Evolutionary conservation across 2,888 invertebrate genomes (phyloP).

Genomic region (Blera fallax): DNA sequence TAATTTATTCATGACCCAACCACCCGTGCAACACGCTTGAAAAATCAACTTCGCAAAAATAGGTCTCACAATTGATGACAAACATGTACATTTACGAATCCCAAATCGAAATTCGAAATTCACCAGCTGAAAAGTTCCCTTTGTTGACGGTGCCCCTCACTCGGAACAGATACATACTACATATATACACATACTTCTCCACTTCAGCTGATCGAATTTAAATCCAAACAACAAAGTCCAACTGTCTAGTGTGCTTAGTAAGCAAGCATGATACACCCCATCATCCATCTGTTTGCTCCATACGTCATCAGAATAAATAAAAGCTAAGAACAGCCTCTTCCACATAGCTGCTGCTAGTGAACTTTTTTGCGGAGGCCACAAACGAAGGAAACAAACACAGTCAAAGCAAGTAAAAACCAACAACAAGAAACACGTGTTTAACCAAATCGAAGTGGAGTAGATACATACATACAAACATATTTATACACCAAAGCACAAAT

Average conservation of each 20-base stretch:
- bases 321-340: not conserved
- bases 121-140: not conserved
- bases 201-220: not conserved
- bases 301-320: not conserved
- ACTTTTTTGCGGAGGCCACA: constrained; percentile 17
- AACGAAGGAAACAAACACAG: not conserved
- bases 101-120: not conserved
- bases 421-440: constrained; percentile 46
- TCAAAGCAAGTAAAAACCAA: not conserved
- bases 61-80: not conserved
- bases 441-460: not conserved
- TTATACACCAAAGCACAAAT: constrained; percentile 11
- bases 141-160: not conserved
- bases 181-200: too few relatives aligned
- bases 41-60: not conserved
- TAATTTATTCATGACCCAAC: not conserved
- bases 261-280: not conserved
- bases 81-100: not conserved
- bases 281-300: not conserved
- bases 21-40: not conserved
- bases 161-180: too few relatives aligned
- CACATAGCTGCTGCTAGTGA: not conserved
- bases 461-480: too few relatives aligned
- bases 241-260: not conserved
- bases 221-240: constrained; percentile 4